phyloP scores from a whole-genome alignment of 2,113 vertebrate genomes.

The Probosciger aterrimus region DNA sequence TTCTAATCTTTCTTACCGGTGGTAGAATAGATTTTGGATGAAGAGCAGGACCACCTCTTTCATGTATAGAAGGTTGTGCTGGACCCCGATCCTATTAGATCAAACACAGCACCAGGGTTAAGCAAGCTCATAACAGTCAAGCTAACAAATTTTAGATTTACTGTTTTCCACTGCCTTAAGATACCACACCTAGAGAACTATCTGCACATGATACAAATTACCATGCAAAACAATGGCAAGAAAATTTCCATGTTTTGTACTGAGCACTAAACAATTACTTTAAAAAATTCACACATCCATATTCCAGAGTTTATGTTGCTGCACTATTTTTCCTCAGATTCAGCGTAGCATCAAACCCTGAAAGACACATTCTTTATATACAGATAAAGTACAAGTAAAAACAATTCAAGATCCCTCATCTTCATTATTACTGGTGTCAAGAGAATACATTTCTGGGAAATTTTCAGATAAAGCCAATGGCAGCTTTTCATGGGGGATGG shows the following conservation, averaged over 20 bases:
- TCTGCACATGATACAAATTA: neutral
- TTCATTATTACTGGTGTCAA: neutral
- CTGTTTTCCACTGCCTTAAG: neutral
- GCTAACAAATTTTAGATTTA: neutral
- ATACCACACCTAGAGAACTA: neutral
- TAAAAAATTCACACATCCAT: neutral
- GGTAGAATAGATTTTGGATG: slow-evolving; percentile 74
- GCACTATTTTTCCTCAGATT: neutral
- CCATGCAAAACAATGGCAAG: neutral
- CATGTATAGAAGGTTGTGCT: slow-evolving; percentile 59
- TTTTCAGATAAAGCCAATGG: neutral
- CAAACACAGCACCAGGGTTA: neutral
- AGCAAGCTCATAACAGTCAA: neutral
- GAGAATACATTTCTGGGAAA: neutral
- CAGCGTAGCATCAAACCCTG: neutral
- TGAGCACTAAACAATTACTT: neutral
- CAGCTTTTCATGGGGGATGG: neutral
- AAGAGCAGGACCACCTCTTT: slow-evolving; percentile 63
- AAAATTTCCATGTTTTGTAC: neutral
- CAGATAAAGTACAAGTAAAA: neutral
- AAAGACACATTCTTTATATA: neutral
- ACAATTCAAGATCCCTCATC: neutral
- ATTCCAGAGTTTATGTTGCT: neutral
- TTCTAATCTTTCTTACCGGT: slow-evolving; percentile 59
- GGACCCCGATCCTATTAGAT: slow-evolving; percentile 70